Conservation (phyloP, 2,888 invertebrate genomes). For the Hypomecis punctinalis region DNA sequence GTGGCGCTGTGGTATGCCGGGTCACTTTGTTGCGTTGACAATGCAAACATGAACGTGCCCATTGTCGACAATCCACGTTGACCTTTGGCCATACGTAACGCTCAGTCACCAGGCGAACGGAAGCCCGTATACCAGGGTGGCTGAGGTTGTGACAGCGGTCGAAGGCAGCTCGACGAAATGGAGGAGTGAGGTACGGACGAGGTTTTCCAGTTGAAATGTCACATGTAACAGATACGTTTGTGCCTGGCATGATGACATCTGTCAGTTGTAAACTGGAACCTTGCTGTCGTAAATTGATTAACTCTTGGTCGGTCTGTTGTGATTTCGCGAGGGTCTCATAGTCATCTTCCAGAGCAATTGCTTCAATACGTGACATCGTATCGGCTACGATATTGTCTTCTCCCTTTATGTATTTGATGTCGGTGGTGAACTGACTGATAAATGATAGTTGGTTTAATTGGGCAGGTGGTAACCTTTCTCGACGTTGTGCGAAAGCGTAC, state of each 20-base stretch:
- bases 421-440: constrained; percentile 46
- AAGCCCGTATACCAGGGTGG: not conserved
- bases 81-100: constrained; percentile 1
- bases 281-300: not conserved
- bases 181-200: not conserved
- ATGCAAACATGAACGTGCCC: not conserved
- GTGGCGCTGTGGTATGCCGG: not conserved
- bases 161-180: not conserved
- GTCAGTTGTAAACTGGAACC: not conserved
- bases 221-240: not conserved
- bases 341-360: constrained; percentile 25
- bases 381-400: constrained; percentile 46
- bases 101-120: constrained; percentile 4
- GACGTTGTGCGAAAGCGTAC: no score
- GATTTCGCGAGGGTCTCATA: not conserved
- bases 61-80: not conserved
- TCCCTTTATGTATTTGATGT: constrained; percentile 41
- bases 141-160: not conserved
- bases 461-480: no score
- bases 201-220: not conserved
- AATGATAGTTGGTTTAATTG: constrained; percentile 40
- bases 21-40: not conserved
- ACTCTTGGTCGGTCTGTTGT: not conserved
- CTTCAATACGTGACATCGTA: constrained; percentile 43
- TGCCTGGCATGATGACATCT: not conserved